Conservation (phyloP, 2,797 vertebrate species). For the Xenentodon cancila region DNA sequence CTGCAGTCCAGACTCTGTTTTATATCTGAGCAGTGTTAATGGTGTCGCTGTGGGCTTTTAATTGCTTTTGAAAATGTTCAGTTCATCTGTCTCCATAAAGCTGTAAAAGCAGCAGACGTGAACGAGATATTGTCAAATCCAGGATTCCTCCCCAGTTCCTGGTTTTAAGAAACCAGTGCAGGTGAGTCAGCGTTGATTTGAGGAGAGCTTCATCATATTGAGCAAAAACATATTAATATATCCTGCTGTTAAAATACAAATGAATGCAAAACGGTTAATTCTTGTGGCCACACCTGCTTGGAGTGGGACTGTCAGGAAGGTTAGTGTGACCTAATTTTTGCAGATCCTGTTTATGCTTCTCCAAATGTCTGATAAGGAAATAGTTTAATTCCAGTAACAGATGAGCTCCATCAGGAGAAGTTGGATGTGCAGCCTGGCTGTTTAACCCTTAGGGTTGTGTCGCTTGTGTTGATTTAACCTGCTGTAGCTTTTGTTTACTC, state of each 20-base stretch:
- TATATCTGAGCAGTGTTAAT: neutral
- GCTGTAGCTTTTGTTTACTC: neutral
- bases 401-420: neutral
- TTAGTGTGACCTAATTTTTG: conserved; percentile 3
- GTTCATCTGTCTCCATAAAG: conserved; percentile 26
- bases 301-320: neutral
- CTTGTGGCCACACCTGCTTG: neutral
- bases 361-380: neutral
- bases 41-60: conserved; percentile 17
- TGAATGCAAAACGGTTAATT: conserved; percentile 5
- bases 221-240: neutral
- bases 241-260: conserved; percentile 2
- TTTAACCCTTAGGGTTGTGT: conserved; percentile 1
- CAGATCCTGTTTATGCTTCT: conserved; percentile 11
- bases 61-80: conserved; percentile 2
- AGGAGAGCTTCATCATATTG: neutral
- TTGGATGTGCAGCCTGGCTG: conserved; percentile 2
- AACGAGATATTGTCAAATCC: conserved; percentile 10
- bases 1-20: too few relatives aligned
- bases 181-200: neutral
- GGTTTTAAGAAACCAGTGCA: too few relatives aligned
- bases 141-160: conserved; percentile 16
- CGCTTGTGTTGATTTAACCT: conserved; percentile 15
- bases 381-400: neutral
- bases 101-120: conserved; percentile 8